Percentiles rank a stretch among this genome's conserved stretches.
phyloP scores from a whole-genome alignment of 2,797 vertebrate species.

The Sebastolobus altivelis region DNA sequence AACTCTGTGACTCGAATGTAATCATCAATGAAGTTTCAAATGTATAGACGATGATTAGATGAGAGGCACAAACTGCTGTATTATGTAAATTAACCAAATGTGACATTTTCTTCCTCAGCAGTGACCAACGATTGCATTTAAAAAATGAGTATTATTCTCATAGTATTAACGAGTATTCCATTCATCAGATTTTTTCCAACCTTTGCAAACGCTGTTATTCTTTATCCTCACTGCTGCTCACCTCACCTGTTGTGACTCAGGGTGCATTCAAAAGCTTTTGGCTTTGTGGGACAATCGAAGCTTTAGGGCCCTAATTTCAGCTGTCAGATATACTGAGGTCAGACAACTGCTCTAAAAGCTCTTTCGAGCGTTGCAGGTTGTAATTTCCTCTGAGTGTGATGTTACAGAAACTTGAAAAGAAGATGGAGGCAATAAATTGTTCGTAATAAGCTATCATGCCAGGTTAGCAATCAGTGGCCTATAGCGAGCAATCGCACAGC shows the following conservation, averaged over 20 bases:
- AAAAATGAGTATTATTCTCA: neutral
- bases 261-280: conserved; percentile 28
- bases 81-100: conserved; percentile 4
- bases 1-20: conserved; percentile 6
- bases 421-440: conserved; percentile 58
- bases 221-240: conserved; percentile 16
- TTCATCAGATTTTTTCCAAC: neutral
- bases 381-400: conserved; percentile 57
- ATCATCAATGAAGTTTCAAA: neutral
- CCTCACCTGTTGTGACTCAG: conserved; percentile 29
- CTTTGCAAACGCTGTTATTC: neutral
- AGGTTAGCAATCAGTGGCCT: conserved; percentile 55
- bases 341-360: conserved; percentile 46
- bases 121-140: neutral
- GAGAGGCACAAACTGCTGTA: neutral
- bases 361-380: conserved; percentile 49
- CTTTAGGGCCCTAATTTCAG: conserved; percentile 33
- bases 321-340: conserved; percentile 48
- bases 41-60: neutral
- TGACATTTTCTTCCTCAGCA: neutral
- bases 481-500: conserved; percentile 27
- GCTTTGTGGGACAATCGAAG: neutral
- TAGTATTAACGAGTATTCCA: neutral
- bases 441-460: conserved; percentile 46
- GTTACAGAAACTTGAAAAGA: conserved; percentile 60